Conservation (phyloP, 2,888 invertebrate genomes). For the Mycalesis mineus region DNA sequence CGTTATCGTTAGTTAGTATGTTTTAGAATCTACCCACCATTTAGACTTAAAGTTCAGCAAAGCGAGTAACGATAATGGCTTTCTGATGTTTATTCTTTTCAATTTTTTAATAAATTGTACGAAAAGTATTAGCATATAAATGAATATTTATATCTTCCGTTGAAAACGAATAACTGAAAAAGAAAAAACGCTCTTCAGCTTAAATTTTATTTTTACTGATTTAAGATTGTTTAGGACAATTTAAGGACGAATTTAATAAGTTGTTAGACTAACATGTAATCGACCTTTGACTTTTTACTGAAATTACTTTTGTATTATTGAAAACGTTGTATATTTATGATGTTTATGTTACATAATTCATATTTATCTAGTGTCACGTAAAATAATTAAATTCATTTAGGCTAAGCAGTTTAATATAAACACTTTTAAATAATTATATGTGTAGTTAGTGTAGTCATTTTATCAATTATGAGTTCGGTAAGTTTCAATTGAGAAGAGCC, state of each 20-base stretch:
- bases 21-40: slow-evolving; percentile 2
- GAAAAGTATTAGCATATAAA: slow-evolving; percentile 15
- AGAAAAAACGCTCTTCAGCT: not conserved
- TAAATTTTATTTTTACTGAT: not conserved
- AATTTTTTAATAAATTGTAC: slow-evolving; percentile 14
- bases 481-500: too few relatives aligned
- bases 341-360: too few relatives aligned
- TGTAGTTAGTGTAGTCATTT: too few relatives aligned
- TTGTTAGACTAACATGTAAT: not conserved
- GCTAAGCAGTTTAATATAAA: too few relatives aligned
- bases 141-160: slow-evolving; percentile 18
- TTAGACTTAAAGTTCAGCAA: not conserved
- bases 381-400: too few relatives aligned
- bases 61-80: slow-evolving; percentile 19
- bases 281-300: too few relatives aligned
- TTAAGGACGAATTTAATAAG: not conserved
- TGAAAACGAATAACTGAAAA: slow-evolving; percentile 3
- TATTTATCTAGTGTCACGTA: too few relatives aligned
- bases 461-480: too few relatives aligned
- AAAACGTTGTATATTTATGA: too few relatives aligned
- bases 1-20: not conserved
- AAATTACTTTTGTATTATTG: too few relatives aligned
- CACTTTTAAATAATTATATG: too few relatives aligned
- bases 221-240: not conserved
- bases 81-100: slow-evolving; percentile 20